A percentile compares a stretch with the other conserved stretches of the same genome.
Conservation (phyloP, 2,113 vertebrate genomes). For the Chauna torquata region DNA sequence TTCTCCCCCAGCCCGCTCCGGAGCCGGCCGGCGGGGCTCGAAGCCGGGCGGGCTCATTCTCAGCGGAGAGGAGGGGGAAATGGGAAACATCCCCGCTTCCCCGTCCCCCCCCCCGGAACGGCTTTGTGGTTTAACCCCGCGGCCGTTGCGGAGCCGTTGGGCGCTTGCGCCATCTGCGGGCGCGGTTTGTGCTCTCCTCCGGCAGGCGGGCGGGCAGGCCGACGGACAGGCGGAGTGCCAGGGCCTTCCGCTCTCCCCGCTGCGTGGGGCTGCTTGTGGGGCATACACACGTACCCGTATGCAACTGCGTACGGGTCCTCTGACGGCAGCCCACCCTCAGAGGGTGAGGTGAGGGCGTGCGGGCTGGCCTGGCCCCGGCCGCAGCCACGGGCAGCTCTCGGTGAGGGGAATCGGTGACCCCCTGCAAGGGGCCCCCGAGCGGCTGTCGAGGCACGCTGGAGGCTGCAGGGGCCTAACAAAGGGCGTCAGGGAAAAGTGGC, state of each 20-base stretch:
- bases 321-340: rapidly evolving
- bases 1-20: not conserved
- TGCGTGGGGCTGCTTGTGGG: no score
- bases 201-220: no score
- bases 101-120: rapidly evolving
- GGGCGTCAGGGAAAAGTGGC: not conserved
- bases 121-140: not conserved
- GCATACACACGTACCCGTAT: rapidly evolving
- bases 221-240: not conserved
- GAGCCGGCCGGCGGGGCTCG: not conserved
- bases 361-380: no score
- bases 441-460: rapidly evolving
- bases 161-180: not conserved
- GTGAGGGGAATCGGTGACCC: not conserved
- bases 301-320: no score
- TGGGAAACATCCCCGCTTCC: no score
- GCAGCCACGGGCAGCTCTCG: no score
- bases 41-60: not conserved
- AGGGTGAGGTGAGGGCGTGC: no score
- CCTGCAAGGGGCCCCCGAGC: not conserved
- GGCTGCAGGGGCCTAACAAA: not conserved
- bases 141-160: not conserved
- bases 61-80: no score
- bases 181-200: rapidly evolving
- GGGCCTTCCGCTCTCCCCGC: rapidly evolving